Base-by-base conservation (phyloP, 2,888 invertebrate species). In the Spilosoma lubricipeda region DNA sequence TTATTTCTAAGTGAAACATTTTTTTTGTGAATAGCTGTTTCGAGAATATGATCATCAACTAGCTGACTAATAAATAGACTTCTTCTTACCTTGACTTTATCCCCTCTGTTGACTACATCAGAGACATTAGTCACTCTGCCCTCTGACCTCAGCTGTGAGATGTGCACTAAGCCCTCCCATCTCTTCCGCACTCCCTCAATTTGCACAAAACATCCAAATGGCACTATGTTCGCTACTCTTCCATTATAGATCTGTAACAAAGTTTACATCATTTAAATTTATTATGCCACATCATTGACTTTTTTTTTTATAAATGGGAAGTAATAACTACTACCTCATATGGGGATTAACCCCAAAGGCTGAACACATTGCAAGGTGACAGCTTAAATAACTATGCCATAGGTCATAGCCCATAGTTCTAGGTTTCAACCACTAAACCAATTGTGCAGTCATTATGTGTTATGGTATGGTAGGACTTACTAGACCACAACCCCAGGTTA, bases 181-280 rank as follows among this genome's bases (percentile, higher is more conserved):
- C 98, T 96, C 83, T 98, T 97, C 70, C 97, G 96, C 69, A 99
- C 95, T 0, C 99, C 99, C 88, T 99, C 99, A 36, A 99, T 95
- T 93, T 99, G 99, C 0, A 99, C 99, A 92, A 99, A 99, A 90
- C 99, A 99, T 1, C 99, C 99, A 93, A 99, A 99, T n/a, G 98
- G 98, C 72, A 99, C 99, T 82, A 99, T 98, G 87, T 99, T 99
- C 0, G 99, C 98, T 0, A 99, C 99, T 92, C 98, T 98, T 0
- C 99, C 99, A 79, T 97, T 97, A 90, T 99, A 99, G 83, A 99
- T 98, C 97, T 97, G 92, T 73, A 94, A 93, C 33, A 73, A 23
- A 45, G 70, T 56, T 3, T 18, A 39, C 20, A 71, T 11, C 65
- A 39, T 20, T 23, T 20, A 9, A 36, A 39, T 39, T 39, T 42